phyloP scores from a whole-genome alignment of 37 sponge, comb jelly and placozoan species.

The Oopsacas minuta region DNA sequence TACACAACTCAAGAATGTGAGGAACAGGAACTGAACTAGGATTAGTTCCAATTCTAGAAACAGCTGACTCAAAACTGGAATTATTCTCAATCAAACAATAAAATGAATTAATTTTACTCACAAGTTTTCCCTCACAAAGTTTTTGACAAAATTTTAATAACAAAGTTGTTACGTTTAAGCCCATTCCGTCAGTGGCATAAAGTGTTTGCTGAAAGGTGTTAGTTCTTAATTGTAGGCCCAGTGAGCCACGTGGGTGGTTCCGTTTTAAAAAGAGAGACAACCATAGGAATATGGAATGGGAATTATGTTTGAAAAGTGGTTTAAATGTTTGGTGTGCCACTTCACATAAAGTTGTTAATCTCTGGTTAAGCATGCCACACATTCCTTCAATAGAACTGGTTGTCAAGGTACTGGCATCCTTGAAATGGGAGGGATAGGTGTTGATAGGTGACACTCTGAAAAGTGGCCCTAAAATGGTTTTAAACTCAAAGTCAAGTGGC shows the following conservation, averaged over 20 bases:
- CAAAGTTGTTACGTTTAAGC: not conserved
- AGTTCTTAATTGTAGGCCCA: not conserved
- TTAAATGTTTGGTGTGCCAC: not conserved
- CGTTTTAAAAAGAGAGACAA: not conserved
- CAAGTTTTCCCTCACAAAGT: not conserved
- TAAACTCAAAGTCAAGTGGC: not conserved
- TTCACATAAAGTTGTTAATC: not conserved
- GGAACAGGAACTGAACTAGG: not conserved
- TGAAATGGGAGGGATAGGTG: not conserved
- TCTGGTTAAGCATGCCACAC: not conserved
- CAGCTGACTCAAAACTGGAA: not conserved
- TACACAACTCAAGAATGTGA: not conserved
- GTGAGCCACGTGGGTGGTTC: not conserved
- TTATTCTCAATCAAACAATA: not conserved
- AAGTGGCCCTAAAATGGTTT: not conserved
- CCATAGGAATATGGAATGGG: not conserved
- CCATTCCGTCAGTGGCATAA: constrained; percentile 1
- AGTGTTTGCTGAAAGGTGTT: constrained; percentile 1
- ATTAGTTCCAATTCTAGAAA: not conserved
- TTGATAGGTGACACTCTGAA: not conserved
- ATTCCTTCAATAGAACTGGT: not conserved
- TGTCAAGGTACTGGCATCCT: not conserved
- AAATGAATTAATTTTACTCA: not conserved
- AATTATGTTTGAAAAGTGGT: constrained; percentile 1
- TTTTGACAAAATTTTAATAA: not conserved